phyloP scores from a whole-genome alignment of 1,140 invertebrate genomes.

The Asobara japonica region DNA sequence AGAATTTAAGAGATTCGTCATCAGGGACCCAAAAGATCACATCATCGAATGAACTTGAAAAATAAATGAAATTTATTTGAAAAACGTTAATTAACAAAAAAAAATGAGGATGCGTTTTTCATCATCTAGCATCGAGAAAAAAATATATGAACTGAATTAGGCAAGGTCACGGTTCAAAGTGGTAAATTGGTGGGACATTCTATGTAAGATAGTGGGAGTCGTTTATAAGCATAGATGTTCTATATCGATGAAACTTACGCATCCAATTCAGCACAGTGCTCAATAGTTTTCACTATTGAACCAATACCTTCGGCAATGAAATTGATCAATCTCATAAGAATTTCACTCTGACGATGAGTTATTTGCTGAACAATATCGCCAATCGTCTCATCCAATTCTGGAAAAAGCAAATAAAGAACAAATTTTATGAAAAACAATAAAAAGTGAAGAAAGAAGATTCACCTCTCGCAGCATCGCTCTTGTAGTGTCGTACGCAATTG shows the following conservation, averaged over 20 bases:
- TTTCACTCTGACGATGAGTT: slow-evolving; percentile 78
- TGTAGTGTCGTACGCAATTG: slow-evolving; percentile 77
- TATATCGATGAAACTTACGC: too few relatives aligned
- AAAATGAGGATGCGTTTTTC: too few relatives aligned
- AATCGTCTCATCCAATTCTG: slow-evolving; percentile 79
- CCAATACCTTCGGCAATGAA: slow-evolving; percentile 73
- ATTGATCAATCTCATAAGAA: slow-evolving; percentile 76
- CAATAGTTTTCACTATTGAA: slow-evolving; percentile 71
- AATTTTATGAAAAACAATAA: slow-evolving; percentile 24
- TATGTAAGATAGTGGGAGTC: too few relatives aligned
- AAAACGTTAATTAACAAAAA: too few relatives aligned
- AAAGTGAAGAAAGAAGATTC: slow-evolving; percentile 17
- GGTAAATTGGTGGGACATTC: too few relatives aligned
- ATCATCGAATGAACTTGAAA: too few relatives aligned
- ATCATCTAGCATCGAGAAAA: too few relatives aligned
- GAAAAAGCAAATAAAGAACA: slow-evolving; percentile 6
- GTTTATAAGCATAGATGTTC: too few relatives aligned
- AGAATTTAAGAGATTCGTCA: too few relatives aligned
- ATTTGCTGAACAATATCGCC: slow-evolving; percentile 82
- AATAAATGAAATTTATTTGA: slow-evolving; percentile 18
- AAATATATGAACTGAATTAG: too few relatives aligned
- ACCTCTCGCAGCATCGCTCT: slow-evolving; percentile 79
- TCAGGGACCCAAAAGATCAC: too few relatives aligned
- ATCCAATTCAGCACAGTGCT: slow-evolving; percentile 77
- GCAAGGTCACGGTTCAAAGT: too few relatives aligned